Percentiles rank a stretch among this genome's conserved stretches.
Evolutionary conservation across 2,888 invertebrate species (phyloP).

Genomic region (Meliscaeva auricollis): DNA sequence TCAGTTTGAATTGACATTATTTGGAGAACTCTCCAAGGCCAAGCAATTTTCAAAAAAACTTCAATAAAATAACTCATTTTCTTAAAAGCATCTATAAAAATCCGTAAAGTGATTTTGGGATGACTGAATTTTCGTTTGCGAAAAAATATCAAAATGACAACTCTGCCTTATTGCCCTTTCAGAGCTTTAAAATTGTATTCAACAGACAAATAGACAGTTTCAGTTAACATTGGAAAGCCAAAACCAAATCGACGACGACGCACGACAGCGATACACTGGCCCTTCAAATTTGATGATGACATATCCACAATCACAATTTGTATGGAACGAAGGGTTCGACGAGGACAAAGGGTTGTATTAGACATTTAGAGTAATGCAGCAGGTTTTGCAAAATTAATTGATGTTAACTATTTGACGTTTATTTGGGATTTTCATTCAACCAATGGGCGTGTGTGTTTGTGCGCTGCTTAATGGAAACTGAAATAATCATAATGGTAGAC

Average conservation of each 20-base stretch:
- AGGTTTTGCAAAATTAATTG: slow-evolving; percentile 66
- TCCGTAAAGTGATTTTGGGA: no score
- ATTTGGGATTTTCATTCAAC: slow-evolving; percentile 68
- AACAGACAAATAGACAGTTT: slow-evolving; percentile 61
- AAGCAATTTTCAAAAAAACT: no score
- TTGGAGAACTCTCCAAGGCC: no score
- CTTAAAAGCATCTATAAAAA: no score
- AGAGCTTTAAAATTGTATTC: slow-evolving; percentile 42
- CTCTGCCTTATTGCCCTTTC: background rate
- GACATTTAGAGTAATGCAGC: background rate
- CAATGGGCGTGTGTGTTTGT: slow-evolving; percentile 3
- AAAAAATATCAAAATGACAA: no score
- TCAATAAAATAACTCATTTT: no score
- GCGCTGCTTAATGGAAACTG: slow-evolving; percentile 22
- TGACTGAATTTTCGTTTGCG: no score
- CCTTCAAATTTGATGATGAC: slow-evolving; percentile 17
- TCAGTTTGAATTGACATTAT: no score
- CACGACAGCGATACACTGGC: no score
- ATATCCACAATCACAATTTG: slow-evolving; percentile 11
- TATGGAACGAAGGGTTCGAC: background rate
- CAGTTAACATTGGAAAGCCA: slow-evolving; percentile 27
- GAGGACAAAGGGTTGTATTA: background rate
- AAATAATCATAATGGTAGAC: slow-evolving; percentile 64
- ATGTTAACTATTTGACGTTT: slow-evolving; percentile 73
- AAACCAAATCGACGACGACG: background rate